Evolutionary conservation across 1,140 invertebrate species (phyloP).

Genomic region (Conus betulinus): DNA sequence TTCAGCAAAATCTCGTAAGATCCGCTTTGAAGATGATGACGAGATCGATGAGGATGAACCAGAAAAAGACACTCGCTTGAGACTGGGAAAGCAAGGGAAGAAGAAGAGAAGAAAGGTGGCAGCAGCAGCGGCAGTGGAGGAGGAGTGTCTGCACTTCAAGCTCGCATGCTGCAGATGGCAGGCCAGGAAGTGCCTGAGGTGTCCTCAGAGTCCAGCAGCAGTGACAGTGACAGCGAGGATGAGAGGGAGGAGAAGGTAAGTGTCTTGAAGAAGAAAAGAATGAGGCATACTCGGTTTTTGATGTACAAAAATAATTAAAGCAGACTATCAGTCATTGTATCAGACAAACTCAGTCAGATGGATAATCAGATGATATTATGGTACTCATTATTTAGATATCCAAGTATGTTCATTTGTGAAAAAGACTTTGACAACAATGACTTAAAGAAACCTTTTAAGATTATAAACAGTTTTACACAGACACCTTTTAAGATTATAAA

Average conservation of each 20-base stretch:
- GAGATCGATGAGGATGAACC: constrained; percentile 72
- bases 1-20: constrained; percentile 77
- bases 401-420: too few species aligned
- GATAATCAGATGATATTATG: too few species aligned
- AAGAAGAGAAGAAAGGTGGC: constrained; percentile 38
- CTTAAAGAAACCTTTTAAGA: too few species aligned
- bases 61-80: constrained; percentile 70
- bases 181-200: constrained; percentile 91
- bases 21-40: constrained; percentile 83
- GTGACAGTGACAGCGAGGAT: constrained; percentile 24
- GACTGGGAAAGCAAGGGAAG: constrained; percentile 48
- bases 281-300: too few species aligned
- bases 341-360: too few species aligned
- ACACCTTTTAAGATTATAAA: too few species aligned
- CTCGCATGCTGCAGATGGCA: constrained; percentile 87
- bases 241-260: constrained; percentile 11
- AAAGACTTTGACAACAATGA: too few species aligned
- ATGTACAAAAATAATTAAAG: too few species aligned
- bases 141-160: constrained; percentile 83
- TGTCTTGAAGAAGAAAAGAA: too few species aligned
- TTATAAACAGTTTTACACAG: too few species aligned
- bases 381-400: too few species aligned
- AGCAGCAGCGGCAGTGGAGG: constrained; percentile 24
- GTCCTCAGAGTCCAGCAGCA: constrained; percentile 25
- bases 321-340: too few species aligned